These are phyloP conservation scores for Drosophila eugracilis DNA, from an alignment of 1,140 invertebrate species.

Conservation along the genomic window DNA sequence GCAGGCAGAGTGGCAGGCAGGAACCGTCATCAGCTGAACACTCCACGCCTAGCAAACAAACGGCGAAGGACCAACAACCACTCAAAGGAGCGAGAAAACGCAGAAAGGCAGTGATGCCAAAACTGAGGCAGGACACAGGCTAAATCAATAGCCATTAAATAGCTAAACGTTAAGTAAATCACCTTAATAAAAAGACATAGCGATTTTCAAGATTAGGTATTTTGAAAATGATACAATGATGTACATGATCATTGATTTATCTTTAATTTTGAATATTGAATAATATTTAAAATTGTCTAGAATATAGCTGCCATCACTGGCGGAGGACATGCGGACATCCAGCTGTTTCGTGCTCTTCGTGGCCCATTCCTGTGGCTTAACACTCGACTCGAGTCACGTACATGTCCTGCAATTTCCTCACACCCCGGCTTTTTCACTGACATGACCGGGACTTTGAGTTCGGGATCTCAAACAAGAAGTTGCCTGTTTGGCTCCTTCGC, in stretches of 20 bases:
- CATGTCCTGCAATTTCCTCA: conserved; percentile 45
- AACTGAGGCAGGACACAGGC: too few relatives aligned
- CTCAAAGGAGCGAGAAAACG: conserved; percentile 16
- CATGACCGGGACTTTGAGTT: conserved; percentile 22
- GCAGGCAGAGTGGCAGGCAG: conserved; percentile 14
- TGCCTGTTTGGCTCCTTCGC: conserved; percentile 6
- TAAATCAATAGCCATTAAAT: neutral
- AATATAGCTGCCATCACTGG: neutral
- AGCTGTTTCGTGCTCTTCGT: conserved; percentile 26
- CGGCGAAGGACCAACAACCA: conserved; percentile 15
- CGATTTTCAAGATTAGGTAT: too few relatives aligned
- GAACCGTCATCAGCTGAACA: conserved; percentile 38
- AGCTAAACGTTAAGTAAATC: neutral
- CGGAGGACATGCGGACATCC: conserved; percentile 33
- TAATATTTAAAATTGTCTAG: neutral
- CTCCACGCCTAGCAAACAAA: conserved; percentile 47
- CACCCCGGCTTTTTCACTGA: conserved; percentile 7
- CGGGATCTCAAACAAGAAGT: conserved; percentile 1
- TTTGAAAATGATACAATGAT: too few relatives aligned
- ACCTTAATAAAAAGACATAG: too few relatives aligned
- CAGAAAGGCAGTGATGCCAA: neutral
- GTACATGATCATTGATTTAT: too few relatives aligned
- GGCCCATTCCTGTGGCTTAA: conserved; percentile 54
- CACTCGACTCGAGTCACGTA: conserved; percentile 71
- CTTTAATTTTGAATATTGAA: too few relatives aligned